Conservation (phyloP, 2,888 invertebrate species). For the Schizaphis graminum region DNA sequence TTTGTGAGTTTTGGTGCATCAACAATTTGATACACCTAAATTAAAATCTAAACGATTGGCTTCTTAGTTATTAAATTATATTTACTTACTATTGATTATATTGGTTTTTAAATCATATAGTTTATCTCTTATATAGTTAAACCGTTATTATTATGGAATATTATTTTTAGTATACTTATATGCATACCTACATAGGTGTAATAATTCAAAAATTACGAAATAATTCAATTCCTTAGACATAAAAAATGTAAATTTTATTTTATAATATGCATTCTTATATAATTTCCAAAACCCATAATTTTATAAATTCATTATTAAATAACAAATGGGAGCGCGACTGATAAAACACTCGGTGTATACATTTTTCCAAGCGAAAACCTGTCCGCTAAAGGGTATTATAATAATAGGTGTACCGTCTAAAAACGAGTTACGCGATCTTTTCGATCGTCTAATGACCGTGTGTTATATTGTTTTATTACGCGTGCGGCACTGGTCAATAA, state of each 20-base stretch:
- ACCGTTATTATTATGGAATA: neutral
- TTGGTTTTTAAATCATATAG: neutral
- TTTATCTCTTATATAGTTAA: neutral
- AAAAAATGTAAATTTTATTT: neutral
- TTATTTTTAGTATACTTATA: neutral
- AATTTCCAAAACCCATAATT: neutral
- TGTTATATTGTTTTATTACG: neutral
- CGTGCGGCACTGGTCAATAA: neutral
- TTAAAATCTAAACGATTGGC: neutral
- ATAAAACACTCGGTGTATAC: neutral
- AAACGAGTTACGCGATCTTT: neutral
- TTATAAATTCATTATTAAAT: neutral
- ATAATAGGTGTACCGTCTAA: neutral
- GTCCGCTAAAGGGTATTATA: neutral
- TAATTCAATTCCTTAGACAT: neutral
- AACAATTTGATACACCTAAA: neutral
- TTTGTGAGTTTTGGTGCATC: neutral
- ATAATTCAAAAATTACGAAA: neutral
- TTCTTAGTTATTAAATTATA: neutral
- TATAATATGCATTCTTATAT: neutral
- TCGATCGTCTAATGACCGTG: slow-evolving; percentile 21
- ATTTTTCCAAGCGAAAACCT: neutral
- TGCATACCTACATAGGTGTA: neutral
- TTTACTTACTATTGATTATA: neutral
- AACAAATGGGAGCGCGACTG: neutral